phyloP scores from a whole-genome alignment of 1,140 invertebrate species.

The Tetranychus cinnabarinus region DNA sequence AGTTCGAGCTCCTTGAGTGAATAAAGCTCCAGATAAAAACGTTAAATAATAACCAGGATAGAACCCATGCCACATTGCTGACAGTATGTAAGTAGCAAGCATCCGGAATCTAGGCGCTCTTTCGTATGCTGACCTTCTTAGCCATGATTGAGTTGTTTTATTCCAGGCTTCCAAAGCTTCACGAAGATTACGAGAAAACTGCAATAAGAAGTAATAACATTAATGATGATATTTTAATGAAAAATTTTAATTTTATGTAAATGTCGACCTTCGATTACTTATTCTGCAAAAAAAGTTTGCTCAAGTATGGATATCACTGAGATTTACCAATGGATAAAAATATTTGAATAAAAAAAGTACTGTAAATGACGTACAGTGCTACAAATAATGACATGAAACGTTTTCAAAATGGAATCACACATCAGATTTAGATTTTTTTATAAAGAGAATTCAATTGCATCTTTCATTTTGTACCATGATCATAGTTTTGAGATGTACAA shows the following conservation, averaged over 20 bases:
- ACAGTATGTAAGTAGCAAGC: conserved; percentile 52
- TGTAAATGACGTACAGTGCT: no score
- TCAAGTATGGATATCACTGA: no score
- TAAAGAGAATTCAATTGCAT: no score
- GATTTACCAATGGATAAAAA: no score
- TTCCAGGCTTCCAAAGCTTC: conserved; percentile 72
- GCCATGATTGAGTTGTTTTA: conserved; percentile 68
- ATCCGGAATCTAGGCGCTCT: conserved; percentile 26
- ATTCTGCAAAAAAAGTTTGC: no score
- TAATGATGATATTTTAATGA: neutral
- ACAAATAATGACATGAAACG: no score
- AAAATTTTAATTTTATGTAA: neutral
- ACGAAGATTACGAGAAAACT: conserved; percentile 35
- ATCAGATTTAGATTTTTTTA: no score
- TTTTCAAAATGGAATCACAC: no score
- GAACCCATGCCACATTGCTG: conserved; percentile 89
- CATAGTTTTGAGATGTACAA: no score
- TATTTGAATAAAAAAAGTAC: no score
- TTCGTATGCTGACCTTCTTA: conserved; percentile 62
- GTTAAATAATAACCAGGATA: conserved; percentile 92
- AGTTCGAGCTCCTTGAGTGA: conserved; percentile 54
- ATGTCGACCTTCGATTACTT: neutral
- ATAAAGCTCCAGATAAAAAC: conserved; percentile 62
- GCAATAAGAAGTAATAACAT: neutral
- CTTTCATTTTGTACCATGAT: no score